phyloP scores from a whole-genome alignment of 2,888 invertebrate species.

The Yponomeuta evonymella region DNA sequence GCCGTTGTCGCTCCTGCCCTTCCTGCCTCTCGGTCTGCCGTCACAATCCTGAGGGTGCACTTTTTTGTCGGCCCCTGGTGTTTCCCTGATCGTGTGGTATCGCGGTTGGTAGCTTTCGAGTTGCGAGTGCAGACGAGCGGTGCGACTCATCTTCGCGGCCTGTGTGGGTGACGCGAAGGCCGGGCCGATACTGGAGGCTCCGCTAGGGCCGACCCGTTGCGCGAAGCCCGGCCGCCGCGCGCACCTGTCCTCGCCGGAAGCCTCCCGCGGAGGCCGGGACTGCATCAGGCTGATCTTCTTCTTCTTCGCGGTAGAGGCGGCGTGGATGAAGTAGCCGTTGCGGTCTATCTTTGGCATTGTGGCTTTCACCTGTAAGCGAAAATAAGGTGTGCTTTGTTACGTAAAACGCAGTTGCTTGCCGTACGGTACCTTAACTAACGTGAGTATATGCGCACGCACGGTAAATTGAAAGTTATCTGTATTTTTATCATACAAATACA shows the following conservation, averaged over 20 bases:
- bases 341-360: constrained; percentile 69
- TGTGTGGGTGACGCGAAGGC: constrained; percentile 50
- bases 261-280: constrained; percentile 63
- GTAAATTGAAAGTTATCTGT: no score
- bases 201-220: constrained; percentile 1
- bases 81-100: constrained; percentile 69
- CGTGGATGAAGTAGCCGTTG: constrained; percentile 71
- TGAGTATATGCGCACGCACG: no score
- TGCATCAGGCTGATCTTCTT: constrained; percentile 73
- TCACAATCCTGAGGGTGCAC: constrained; percentile 57
- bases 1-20: constrained; percentile 36
- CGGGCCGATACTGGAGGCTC: constrained; percentile 50
- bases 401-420: no score
- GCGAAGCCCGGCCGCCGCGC: constrained; percentile 15
- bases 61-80: constrained; percentile 56
- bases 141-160: background rate
- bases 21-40: constrained; percentile 39
- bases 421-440: no score
- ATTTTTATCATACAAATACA: no score
- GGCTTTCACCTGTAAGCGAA: constrained; percentile 58
- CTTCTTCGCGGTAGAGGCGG: constrained; percentile 69
- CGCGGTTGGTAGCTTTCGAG: constrained; percentile 71
- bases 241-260: constrained; percentile 58
- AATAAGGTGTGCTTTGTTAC: background rate
- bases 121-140: constrained; percentile 55